Evolutionary conservation across 2,888 invertebrate genomes (phyloP).

Genomic region (Pristionchus arcanus): DNA sequence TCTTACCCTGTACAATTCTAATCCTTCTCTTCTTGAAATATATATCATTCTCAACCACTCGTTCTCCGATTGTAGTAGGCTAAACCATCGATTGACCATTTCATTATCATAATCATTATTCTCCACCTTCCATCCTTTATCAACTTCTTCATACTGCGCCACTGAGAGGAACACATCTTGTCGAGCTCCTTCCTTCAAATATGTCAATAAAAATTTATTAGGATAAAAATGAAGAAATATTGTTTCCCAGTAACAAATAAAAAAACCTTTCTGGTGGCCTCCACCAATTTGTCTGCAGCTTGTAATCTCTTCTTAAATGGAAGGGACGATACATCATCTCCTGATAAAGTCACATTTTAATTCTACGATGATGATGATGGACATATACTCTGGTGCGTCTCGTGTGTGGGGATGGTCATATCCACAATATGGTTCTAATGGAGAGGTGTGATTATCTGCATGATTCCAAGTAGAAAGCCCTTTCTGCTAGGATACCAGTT

Average conservation of each 20-base stretch:
- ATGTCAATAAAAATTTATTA: not conserved
- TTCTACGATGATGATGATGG: too few species aligned
- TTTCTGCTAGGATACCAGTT: too few species aligned
- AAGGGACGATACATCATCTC: conserved; percentile 34
- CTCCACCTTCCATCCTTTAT: not conserved
- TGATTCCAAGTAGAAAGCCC: too few species aligned
- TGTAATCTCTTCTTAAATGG: conserved; percentile 37
- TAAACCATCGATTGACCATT: not conserved
- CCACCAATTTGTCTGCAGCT: conserved; percentile 13
- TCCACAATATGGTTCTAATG: too few species aligned
- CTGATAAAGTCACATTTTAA: not conserved
- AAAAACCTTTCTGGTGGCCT: conserved; percentile 4
- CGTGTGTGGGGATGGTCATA: too few species aligned
- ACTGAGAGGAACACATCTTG: conserved; percentile 3
- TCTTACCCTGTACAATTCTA: not conserved
- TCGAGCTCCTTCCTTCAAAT: conserved; percentile 10
- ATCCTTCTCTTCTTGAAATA: conserved; percentile 20
- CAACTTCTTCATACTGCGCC: not conserved
- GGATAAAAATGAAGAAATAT: too few species aligned
- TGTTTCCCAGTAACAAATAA: not conserved
- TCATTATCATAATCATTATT: not conserved
- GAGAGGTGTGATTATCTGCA: too few species aligned
- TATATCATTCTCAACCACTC: not conserved
- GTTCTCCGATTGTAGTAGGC: not conserved
- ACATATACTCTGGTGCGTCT: too few species aligned